A percentile compares a stretch with the other conserved stretches of the same genome.
phyloP scores from a whole-genome alignment of 2,797 vertebrate species.

The Furcifer pardalis region DNA sequence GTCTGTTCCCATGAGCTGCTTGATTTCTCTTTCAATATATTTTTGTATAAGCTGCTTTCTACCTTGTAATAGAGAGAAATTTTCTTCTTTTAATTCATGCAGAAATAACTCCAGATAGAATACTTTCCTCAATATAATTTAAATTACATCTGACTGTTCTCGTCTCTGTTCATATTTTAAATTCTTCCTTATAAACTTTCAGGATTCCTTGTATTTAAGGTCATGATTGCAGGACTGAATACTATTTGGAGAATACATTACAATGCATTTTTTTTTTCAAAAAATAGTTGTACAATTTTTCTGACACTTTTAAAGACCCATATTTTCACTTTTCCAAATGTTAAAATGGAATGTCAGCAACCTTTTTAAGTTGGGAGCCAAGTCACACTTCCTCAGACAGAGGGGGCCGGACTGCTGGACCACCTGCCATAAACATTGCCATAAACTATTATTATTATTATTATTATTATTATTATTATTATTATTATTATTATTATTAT shows the following conservation, averaged over 20 bases:
- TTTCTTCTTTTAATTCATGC: not conserved
- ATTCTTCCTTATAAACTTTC: constrained; percentile 8
- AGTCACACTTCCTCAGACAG: too few species aligned
- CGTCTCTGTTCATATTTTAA: constrained; percentile 9
- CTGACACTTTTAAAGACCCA: not conserved
- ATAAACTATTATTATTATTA: too few species aligned
- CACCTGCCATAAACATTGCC: too few species aligned
- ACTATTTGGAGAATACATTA: not conserved
- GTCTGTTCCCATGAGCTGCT: constrained; percentile 4
- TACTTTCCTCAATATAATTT: not conserved
- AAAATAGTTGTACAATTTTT: not conserved
- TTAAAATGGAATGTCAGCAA: not conserved
- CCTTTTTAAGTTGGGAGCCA: too few species aligned
- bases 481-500: too few species aligned
- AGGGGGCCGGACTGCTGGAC: too few species aligned
- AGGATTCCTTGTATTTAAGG: not conserved
- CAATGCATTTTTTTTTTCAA: not conserved
- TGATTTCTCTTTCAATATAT: constrained; percentile 29
- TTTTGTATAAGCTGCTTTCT: constrained; percentile 14
- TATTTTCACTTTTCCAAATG: not conserved
- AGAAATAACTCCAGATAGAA: not conserved
- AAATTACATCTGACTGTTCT: not conserved
- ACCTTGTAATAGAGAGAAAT: constrained; percentile 16
- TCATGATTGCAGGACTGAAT: not conserved
- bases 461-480: too few species aligned